Conservation (phyloP, 2,888 invertebrate genomes). For the Amphimallon solstitiale region DNA sequence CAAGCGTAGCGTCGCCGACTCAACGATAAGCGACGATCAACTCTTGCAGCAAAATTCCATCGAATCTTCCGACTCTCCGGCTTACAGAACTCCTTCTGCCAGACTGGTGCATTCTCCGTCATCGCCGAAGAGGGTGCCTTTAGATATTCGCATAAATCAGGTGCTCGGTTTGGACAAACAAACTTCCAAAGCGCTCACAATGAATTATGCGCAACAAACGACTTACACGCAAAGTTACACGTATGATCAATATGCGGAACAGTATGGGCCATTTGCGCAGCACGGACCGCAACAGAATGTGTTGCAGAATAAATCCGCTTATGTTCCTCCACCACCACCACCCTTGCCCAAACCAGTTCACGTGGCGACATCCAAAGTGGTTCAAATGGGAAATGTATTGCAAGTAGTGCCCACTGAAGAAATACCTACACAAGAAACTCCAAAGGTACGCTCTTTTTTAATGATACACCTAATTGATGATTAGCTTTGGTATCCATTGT, state of each 20-base stretch:
- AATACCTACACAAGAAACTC: constrained; percentile 22
- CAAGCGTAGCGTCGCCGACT: constrained; percentile 65
- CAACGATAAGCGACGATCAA: constrained; percentile 67
- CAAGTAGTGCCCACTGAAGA: constrained; percentile 69
- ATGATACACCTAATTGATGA: no score
- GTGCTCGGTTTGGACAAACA: constrained; percentile 68
- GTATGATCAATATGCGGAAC: constrained; percentile 23
- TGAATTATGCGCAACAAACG: constrained; percentile 38
- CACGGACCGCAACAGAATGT: constrained; percentile 28
- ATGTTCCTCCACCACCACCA: constrained; percentile 31
- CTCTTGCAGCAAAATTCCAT: constrained; percentile 53
- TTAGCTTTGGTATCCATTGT: no score
- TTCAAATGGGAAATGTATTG: constrained; percentile 69
- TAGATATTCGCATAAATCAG: constrained; percentile 70
- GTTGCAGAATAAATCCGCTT: constrained; percentile 35
- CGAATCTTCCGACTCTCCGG: constrained; percentile 50
- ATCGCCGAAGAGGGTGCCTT: constrained; percentile 69
- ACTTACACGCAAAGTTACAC: constrained; percentile 36
- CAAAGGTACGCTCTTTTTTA: constrained; percentile 26
- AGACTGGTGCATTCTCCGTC: constrained; percentile 41
- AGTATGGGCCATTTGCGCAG: constrained; percentile 37
- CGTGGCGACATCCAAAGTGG: constrained; percentile 46
- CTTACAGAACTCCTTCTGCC: constrained; percentile 18
- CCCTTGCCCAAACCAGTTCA: background rate
- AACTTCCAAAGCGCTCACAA: constrained; percentile 46